These are phyloP conservation scores for Pollenia angustigena DNA, from an alignment of 2,888 invertebrate species.

Conservation along the genomic window DNA sequence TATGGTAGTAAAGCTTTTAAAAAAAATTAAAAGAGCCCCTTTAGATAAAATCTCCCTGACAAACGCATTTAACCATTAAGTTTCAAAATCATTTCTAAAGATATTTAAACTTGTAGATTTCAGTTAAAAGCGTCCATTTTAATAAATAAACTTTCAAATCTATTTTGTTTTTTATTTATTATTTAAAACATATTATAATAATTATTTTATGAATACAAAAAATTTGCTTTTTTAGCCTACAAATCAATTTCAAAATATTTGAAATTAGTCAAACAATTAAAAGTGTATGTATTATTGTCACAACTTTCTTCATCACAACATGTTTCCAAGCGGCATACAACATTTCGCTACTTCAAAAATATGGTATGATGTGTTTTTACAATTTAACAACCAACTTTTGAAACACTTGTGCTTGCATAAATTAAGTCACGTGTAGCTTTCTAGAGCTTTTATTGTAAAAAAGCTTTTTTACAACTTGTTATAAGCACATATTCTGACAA, in stretches of 20 bases:
- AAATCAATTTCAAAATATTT: not conserved
- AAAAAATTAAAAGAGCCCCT: constrained; percentile 8
- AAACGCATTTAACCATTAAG: constrained; percentile 22
- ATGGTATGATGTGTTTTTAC: not conserved
- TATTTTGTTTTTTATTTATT: constrained; percentile 1
- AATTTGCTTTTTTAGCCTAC: not conserved
- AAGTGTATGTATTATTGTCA: constrained; percentile 14
- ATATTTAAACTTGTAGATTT: not conserved
- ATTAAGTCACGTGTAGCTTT: constrained; percentile 14
- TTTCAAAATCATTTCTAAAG: constrained; percentile 24
- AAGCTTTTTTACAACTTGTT: not conserved
- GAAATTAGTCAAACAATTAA: not conserved
- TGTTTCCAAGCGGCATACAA: not conserved
- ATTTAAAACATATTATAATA: not conserved
- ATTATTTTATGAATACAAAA: not conserved
- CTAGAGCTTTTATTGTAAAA: no score
- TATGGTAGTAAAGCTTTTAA: constrained; percentile 52
- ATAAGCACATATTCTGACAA: no score
- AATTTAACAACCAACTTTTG: not conserved
- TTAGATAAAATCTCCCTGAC: constrained; percentile 30
- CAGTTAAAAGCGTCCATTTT: not conserved
- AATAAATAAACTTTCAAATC: not conserved
- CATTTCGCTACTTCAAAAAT: not conserved
- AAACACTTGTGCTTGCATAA: constrained; percentile 55
- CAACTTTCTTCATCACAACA: not conserved